Evolutionary conservation across 2,888 invertebrate genomes (phyloP).

Genomic region (Eupithecia exiguata): DNA sequence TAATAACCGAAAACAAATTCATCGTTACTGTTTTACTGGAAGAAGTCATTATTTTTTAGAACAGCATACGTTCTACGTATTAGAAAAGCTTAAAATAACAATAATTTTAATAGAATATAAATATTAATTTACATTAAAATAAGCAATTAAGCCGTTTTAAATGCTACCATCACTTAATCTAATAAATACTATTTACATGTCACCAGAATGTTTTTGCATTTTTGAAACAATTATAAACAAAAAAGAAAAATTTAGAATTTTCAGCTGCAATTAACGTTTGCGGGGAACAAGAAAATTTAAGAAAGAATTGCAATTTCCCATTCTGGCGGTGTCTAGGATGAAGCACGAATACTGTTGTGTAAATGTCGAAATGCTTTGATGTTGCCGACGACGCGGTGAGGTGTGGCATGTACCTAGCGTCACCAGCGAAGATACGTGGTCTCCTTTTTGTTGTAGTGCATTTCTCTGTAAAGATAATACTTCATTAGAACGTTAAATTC

Average conservation of each 20-base stretch:
- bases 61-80: slow-evolving; percentile 73
- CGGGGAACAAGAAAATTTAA: slow-evolving; percentile 33
- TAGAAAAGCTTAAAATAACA: slow-evolving; percentile 70
- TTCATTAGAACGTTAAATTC: slow-evolving; percentile 10
- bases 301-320: slow-evolving; percentile 71
- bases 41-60: slow-evolving; percentile 46
- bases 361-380: slow-evolving; percentile 57
- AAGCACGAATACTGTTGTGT: slow-evolving; percentile 81
- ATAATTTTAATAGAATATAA: slow-evolving; percentile 81
- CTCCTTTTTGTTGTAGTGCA: slow-evolving; percentile 77
- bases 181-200: slow-evolving; percentile 83
- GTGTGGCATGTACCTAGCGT: slow-evolving; percentile 47
- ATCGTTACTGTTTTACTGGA: slow-evolving; percentile 33
- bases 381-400: too few species aligned
- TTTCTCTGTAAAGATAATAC: slow-evolving; percentile 75
- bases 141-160: slow-evolving; percentile 78
- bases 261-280: slow-evolving; percentile 31
- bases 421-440: slow-evolving; percentile 76
- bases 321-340: slow-evolving; percentile 77
- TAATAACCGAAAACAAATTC: slow-evolving; percentile 49
- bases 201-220: slow-evolving; percentile 72
- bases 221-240: slow-evolving; percentile 27
- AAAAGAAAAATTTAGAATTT: slow-evolving; percentile 26
- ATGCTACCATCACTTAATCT: slow-evolving; percentile 79
- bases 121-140: slow-evolving; percentile 83